phyloP scores from a whole-genome alignment of 1,140 invertebrate genomes.

The Aphelenchoides fujianensis region DNA sequence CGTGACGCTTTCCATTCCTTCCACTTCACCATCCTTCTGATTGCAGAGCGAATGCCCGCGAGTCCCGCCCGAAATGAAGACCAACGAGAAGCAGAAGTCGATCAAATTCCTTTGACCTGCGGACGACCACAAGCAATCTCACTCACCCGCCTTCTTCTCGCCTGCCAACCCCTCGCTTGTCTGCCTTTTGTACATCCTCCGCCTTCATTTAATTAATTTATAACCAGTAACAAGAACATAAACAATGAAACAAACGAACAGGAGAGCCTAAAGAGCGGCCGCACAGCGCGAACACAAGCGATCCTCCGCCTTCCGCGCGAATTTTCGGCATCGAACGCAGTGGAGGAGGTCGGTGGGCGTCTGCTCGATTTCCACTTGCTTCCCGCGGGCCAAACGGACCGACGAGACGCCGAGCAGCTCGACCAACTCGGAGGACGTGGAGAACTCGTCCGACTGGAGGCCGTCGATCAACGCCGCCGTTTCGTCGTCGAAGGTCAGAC shows the following conservation, averaged over 20 bases:
- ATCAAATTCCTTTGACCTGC: not conserved
- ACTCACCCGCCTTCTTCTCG: not conserved
- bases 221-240: conserved; percentile 6
- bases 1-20: too few relatives aligned
- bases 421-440: conserved; percentile 31
- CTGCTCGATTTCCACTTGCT: not conserved
- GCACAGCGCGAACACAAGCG: conserved; percentile 22
- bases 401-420: conserved; percentile 51
- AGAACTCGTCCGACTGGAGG: conserved; percentile 8
- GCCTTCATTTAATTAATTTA: not conserved
- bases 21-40: conserved; percentile 4
- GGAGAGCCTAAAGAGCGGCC: not conserved
- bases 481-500: conserved; percentile 1
- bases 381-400: not conserved
- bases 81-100: not conserved
- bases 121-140: not conserved
- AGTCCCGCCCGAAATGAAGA: conserved; percentile 19
- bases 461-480: conserved; percentile 5
- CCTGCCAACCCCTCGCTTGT: too few relatives aligned
- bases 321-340: conserved; percentile 38
- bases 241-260: too few relatives aligned
- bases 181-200: conserved; percentile 1
- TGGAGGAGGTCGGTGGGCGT: not conserved
- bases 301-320: conserved; percentile 27
- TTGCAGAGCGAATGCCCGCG: conserved; percentile 36